Evolutionary conservation across 2,797 vertebrate species (phyloP).

Genomic region (Ibycter americanus): DNA sequence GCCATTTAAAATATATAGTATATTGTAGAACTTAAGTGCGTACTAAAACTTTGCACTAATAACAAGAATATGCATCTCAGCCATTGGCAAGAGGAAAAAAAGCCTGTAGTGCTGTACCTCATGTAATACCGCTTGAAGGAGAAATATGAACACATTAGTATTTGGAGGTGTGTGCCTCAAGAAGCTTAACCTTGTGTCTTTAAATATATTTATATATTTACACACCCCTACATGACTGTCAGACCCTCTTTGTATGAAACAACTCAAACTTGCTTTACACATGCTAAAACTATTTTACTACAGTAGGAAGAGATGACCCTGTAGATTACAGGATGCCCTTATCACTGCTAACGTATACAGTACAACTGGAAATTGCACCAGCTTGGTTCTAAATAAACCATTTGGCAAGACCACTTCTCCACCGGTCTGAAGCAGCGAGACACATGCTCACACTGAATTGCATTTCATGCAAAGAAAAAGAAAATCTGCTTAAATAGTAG

Average conservation of each 20-base stretch:
- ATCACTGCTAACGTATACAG: conserved; percentile 61
- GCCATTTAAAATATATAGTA: neutral
- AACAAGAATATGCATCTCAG: neutral
- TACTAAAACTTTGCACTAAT: neutral
- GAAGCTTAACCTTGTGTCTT: neutral
- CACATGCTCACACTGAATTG: neutral
- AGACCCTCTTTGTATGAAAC: conserved; percentile 22
- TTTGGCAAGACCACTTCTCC: conserved; percentile 19
- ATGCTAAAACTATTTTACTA: conserved; percentile 53
- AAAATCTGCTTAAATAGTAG: neutral
- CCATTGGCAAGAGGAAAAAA: neutral
- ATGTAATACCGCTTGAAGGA: neutral
- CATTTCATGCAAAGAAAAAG: neutral
- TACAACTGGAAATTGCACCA: conserved; percentile 14
- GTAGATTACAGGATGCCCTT: conserved; percentile 55
- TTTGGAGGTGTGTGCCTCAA: neutral
- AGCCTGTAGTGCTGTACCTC: neutral
- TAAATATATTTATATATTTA: conserved; percentile 1
- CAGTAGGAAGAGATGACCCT: conserved; percentile 65
- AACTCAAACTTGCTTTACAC: conserved; percentile 37
- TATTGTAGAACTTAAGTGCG: neutral
- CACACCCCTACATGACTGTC: neutral
- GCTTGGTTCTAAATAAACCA: neutral
- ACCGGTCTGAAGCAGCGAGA: neutral
- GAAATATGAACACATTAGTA: neutral